Base-by-base conservation (phyloP, 1,140 invertebrate genomes). In the Euglossa dilemma region DNA sequence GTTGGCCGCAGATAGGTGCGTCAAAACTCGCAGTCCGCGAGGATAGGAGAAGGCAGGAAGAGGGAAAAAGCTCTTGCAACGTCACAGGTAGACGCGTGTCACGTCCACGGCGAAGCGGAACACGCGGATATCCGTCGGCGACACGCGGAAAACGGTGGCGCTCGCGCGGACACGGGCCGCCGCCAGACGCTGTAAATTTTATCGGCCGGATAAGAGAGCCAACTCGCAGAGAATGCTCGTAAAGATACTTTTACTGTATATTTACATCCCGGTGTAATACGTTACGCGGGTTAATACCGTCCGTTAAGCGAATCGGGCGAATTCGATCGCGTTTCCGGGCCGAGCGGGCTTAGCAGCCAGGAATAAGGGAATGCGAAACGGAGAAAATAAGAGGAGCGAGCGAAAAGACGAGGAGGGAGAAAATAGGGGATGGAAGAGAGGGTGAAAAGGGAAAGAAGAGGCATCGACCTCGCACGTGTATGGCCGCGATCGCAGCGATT, bases 161-260 rank as follows among this genome's bases (percentile, higher is more conserved):
- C 12, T 20, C 6, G 18, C 28, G 20, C 20, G 23, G 43, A 67
- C 6, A 45, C 0, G 7, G 7, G 56, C 45, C 73, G 72, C 80
- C 83, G 81, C 84, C 89, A 92, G 91, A 90, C 91, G 89, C 77
- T 90, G 90, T 92, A 92, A 92, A 91, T 91, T 92, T 92, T 92
- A 92, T 92, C 91, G 90, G 83, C 70, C 70, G 90, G 90, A 91
- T 92, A 91, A 91, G 88, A 91, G 88, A 90, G 89, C 83, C 79
- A 90, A 90, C 88, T 92, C 87, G 90, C 87, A 88, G 90, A 87
- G 89, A 90, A 91, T 85, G 82, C 78, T 90, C 89, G 88, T 92
- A 91, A 92, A 91, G 86, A 90, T 90, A 84, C 87, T 91, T n/a
- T 91, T 91, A 91, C 81, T 91, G 90, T 90, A 87, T 88, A 92